These are phyloP conservation scores for Argyrosomus japonicus DNA, from an alignment of 2,113 vertebrate genomes.

Conservation along the genomic window DNA sequence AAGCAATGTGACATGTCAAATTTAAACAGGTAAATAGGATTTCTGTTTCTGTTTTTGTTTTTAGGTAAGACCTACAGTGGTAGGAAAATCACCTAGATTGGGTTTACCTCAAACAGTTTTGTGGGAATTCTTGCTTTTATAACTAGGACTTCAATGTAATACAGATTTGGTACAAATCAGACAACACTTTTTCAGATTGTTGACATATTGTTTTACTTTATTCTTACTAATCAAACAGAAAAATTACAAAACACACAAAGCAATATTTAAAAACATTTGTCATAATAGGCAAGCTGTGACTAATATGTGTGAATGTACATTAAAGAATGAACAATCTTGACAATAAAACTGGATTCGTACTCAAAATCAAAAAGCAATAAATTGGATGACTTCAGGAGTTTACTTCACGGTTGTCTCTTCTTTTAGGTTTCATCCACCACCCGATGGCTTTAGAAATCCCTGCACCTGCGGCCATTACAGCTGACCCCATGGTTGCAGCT, in stretches of 20 bases:
- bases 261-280: not conserved
- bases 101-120: not conserved
- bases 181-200: not conserved
- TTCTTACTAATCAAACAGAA: not conserved
- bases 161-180: not conserved
- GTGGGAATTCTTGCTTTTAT: not conserved
- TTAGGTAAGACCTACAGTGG: not conserved
- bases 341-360: not conserved
- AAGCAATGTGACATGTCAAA: no score
- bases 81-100: no score
- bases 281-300: not conserved
- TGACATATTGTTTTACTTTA: not conserved
- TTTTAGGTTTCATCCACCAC: slow-evolving; percentile 31
- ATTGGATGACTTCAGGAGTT: not conserved
- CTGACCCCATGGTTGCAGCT: rapidly evolving
- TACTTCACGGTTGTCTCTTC: not conserved
- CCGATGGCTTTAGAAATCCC: not conserved
- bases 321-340: not conserved
- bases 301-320: not conserved
- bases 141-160: not conserved
- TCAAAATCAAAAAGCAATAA: not conserved
- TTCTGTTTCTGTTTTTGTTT: not conserved
- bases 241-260: not conserved
- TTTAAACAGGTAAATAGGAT: not conserved
- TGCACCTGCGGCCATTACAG: not conserved